phyloP scores from a whole-genome alignment of 2,888 invertebrate species.

The Drosophila subquinaria region DNA sequence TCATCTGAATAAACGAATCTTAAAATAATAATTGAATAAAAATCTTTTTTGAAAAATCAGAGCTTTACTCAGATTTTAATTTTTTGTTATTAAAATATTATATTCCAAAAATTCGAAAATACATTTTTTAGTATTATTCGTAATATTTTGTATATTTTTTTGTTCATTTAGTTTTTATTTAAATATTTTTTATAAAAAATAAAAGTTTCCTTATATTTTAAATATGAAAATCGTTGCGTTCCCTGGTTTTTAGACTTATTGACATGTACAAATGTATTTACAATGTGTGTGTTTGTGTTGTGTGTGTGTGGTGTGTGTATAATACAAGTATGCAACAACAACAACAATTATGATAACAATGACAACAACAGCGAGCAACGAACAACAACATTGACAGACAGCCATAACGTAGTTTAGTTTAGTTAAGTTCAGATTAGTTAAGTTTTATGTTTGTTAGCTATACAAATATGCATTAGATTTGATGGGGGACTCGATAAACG shows the following conservation, averaged over 20 bases:
- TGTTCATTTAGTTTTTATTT: too few species aligned
- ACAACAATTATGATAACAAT: conserved; percentile 25
- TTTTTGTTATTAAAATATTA: too few species aligned
- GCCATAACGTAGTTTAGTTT: conserved; percentile 41
- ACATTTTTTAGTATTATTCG: too few species aligned
- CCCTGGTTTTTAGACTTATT: conserved; percentile 11
- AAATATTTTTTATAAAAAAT: too few species aligned
- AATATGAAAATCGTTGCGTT: not conserved
- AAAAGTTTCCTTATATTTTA: not conserved
- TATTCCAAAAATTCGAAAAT: too few species aligned
- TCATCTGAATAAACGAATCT: too few species aligned
- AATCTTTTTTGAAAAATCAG: too few species aligned
- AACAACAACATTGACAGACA: conserved; percentile 70
- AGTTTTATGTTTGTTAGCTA: conserved; percentile 44
- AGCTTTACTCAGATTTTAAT: too few species aligned
- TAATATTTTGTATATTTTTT: too few species aligned
- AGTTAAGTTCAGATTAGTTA: not conserved
- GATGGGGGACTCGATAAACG: conserved; percentile 25
- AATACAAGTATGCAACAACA: conserved; percentile 59
- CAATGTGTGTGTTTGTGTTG: conserved; percentile 7
- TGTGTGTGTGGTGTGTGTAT: conserved; percentile 21
- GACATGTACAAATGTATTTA: conserved; percentile 16
- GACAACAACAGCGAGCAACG: conserved; percentile 50
- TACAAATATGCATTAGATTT: conserved; percentile 52
- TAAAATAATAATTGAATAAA: too few species aligned